Conservation (phyloP, 2,113 vertebrate genomes). For the Mionectes macconnelli region DNA sequence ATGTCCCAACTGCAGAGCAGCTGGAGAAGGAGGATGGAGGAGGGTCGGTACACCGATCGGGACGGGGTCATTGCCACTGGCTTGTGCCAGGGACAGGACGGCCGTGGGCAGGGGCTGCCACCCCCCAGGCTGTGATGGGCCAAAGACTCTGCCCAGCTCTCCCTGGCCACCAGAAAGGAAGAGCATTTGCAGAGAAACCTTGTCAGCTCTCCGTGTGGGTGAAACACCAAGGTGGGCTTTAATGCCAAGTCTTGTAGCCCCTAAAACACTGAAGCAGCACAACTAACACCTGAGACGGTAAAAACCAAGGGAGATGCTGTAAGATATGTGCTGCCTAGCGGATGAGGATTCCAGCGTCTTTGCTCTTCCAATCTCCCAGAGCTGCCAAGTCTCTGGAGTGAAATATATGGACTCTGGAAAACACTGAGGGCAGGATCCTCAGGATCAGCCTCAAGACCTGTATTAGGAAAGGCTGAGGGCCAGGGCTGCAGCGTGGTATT, state of each 20-base stretch:
- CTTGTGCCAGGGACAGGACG: fast-evolving
- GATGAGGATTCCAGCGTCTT: neutral
- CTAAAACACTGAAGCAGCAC: neutral
- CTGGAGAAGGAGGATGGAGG: neutral
- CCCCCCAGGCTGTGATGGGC: fast-evolving
- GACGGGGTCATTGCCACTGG: neutral
- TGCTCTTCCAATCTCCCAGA: neutral
- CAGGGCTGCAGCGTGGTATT: fast-evolving
- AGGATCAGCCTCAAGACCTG: neutral
- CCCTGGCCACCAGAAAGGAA: neutral
- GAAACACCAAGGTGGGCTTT: neutral
- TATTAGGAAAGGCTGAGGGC: neutral
- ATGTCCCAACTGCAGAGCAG: fast-evolving
- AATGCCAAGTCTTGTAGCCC: neutral
- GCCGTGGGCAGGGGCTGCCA: fast-evolving
- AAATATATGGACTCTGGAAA: neutral
- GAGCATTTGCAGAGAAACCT: fast-evolving
- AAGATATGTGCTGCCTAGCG: neutral
- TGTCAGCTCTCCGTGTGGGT: fast-evolving
- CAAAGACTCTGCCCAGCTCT: neutral
- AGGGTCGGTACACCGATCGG: fast-evolving
- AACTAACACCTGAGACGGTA: neutral
- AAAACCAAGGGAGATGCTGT: neutral
- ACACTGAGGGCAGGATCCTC: neutral
- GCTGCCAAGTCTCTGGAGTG: neutral